These are phyloP conservation scores for Aphaenogaster floridana DNA, from an alignment of 1,140 invertebrate genomes.

Conservation along the genomic window DNA sequence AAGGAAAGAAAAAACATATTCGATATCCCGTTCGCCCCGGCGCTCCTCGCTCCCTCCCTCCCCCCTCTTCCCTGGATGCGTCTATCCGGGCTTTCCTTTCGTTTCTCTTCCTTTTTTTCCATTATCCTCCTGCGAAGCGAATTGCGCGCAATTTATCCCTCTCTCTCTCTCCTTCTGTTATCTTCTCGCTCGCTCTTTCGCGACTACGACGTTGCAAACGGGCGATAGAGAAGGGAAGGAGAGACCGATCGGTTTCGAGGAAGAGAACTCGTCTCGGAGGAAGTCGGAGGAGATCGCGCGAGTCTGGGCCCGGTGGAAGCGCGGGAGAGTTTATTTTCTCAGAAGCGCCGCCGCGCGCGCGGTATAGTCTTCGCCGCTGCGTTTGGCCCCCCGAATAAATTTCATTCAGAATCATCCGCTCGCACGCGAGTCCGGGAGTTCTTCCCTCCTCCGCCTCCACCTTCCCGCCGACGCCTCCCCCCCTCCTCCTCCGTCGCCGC, in stretches of 20 bases:
- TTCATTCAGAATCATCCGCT: slow-evolving; percentile 56
- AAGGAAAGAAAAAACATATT: slow-evolving; percentile 72
- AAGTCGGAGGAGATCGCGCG: slow-evolving; percentile 53
- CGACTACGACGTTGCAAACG: slow-evolving; percentile 25
- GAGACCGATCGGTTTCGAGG: slow-evolving; percentile 70
- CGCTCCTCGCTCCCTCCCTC: slow-evolving; percentile 6
- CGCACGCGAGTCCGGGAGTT: slow-evolving; percentile 26
- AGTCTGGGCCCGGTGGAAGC: slow-evolving; percentile 44
- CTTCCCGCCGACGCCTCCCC: no score
- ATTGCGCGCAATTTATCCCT: slow-evolving; percentile 26
- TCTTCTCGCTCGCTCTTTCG: neutral
- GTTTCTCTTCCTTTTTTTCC: slow-evolving; percentile 33
- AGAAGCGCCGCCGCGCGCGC: slow-evolving; percentile 61
- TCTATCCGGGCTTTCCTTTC: slow-evolving; percentile 48
- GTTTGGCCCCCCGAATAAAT: slow-evolving; percentile 68
- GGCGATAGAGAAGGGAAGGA: neutral
- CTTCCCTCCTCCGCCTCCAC: neutral
- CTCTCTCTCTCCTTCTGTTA: neutral
- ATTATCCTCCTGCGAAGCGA: slow-evolving; percentile 30
- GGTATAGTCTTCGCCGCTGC: slow-evolving; percentile 54
- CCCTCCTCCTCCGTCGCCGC: neutral
- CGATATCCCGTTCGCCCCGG: slow-evolving; percentile 71
- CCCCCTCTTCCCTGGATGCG: slow-evolving; percentile 6
- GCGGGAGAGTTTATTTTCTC: slow-evolving; percentile 77
- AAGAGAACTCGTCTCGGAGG: slow-evolving; percentile 66